A percentile compares a stretch with the other conserved stretches of the same genome.
phyloP scores from a whole-genome alignment of 2,797 vertebrate genomes.

The Takifugu ocellatus region DNA sequence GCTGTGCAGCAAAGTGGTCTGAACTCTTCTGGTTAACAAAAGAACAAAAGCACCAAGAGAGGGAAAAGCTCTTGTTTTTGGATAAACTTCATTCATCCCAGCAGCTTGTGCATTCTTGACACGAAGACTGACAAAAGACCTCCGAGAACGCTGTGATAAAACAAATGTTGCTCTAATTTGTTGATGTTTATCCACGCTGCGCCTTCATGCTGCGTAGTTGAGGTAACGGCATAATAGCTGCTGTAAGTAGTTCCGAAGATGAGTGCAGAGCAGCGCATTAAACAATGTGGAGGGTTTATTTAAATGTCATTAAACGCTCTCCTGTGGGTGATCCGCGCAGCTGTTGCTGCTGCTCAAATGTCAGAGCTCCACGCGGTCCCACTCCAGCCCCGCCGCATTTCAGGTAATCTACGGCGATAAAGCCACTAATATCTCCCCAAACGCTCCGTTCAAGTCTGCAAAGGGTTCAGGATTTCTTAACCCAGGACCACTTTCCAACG shows the following conservation, averaged over 20 bases:
- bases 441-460: background rate
- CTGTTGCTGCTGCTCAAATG: slow-evolving; percentile 20
- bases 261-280: slow-evolving; percentile 35
- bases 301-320: slow-evolving; percentile 34
- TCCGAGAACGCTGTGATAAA: background rate
- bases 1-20: slow-evolving; percentile 12
- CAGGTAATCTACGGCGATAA: background rate
- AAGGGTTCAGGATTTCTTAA: slow-evolving; percentile 4
- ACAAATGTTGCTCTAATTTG: slow-evolving; percentile 24
- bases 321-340: slow-evolving; percentile 25
- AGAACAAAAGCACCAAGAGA: background rate
- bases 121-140: slow-evolving; percentile 8
- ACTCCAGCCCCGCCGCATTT: slow-evolving; percentile 3
- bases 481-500: background rate
- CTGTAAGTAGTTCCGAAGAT: slow-evolving; percentile 25
- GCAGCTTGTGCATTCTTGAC: slow-evolving; percentile 15
- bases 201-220: slow-evolving; percentile 19
- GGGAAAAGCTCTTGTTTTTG: slow-evolving; percentile 14
- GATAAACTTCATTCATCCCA: slow-evolving; percentile 35
- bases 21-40: slow-evolving; percentile 9
- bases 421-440: background rate
- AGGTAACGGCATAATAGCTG: slow-evolving; percentile 44
- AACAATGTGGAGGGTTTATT: slow-evolving; percentile 35
- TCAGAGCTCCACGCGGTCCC: slow-evolving; percentile 5
- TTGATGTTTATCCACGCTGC: slow-evolving; percentile 20